Base-by-base conservation (phyloP, 2,113 vertebrate genomes). In the Lota lota region DNA sequence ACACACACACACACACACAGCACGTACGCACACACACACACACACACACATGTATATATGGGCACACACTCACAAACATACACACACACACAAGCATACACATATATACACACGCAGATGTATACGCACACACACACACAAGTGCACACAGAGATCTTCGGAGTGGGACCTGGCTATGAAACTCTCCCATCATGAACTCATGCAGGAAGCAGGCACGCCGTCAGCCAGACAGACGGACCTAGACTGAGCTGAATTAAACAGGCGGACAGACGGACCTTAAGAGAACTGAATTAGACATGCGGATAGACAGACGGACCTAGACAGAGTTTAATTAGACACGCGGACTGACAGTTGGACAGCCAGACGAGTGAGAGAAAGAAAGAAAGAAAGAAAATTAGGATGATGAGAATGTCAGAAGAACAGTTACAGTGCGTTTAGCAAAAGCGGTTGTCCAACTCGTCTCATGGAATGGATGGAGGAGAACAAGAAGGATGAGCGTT, bases 1-100 rank as follows among this genome's bases (percentile, higher is more conserved):
- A 24, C 59, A 61, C 59, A 61, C 59, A 22, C 58, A 60, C 58
- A 60, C 58, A 60, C 58, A 60, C 59, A 1, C 59, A 61, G n/a
- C n/a, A n/a, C n/a, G n/a, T 6, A 33, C 2, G 7, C 28, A 33
- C 28, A 33, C 28, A 33, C 28, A 33, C 4, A 28, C 4, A 53
- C 50, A 12, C 11, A 53, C 50, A 3, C 51, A 53, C n/a, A n/a
- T n/a, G n/a, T n/a, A n/a, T n/a, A n/a, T n/a, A n/a, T n/a, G n/a
- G n/a, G n/a, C n/a, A n/a, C 51, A 53, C 51, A 53, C 51, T 2
- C 50, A 51, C 2, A 51, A 24, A 24, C 24, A 4, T 24, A 62
- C 60, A 6, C 28, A 33, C 28, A 33, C 28, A 2, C 28, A 28
- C 1, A 28, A 2, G 10, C 40, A 14, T 7, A 47, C 40, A 47